Evolutionary conservation across 1,140 invertebrate genomes (phyloP).

Genomic region (Conus betulinus): DNA sequence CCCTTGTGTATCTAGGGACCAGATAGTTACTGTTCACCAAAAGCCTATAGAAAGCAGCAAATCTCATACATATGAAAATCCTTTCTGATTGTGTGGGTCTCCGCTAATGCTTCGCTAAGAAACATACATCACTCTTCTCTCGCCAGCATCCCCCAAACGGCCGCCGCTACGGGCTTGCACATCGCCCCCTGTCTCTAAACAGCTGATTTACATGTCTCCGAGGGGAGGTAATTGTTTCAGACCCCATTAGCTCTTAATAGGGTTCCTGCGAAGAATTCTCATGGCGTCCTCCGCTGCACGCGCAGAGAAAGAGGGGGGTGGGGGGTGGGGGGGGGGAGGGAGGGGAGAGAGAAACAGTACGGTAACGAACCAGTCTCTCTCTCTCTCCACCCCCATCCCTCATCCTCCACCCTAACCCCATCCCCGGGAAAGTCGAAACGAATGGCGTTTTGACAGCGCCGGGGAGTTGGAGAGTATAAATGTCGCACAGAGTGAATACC

Average conservation of each 20-base stretch:
- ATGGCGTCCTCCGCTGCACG: background rate
- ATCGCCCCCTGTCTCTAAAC: constrained; percentile 20
- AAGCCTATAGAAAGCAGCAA: too few relatives aligned
- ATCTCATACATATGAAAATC: background rate
- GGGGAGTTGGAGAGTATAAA: too few relatives aligned
- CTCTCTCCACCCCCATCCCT: too few relatives aligned
- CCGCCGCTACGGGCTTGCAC: background rate
- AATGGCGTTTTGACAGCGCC: too few relatives aligned
- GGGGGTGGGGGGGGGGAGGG: background rate
- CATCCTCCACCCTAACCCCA: too few relatives aligned
- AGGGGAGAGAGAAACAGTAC: background rate
- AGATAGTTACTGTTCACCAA: too few relatives aligned
- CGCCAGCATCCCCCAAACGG: background rate
- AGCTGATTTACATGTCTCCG: constrained; percentile 29
- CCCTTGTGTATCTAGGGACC: background rate
- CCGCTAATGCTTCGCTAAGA: background rate
- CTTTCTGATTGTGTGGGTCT: background rate
- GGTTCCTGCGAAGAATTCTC: constrained; percentile 26
- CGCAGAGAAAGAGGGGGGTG: background rate
- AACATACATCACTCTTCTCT: background rate
- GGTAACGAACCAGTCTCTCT: too few relatives aligned
- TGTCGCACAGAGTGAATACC: too few relatives aligned
- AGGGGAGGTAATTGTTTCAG: constrained; percentile 28
- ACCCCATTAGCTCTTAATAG: constrained; percentile 27
- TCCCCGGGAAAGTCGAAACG: too few relatives aligned